Percentiles rank a stretch among this genome's conserved stretches.
Conservation (phyloP, 2,797 vertebrate species). For the Brachyrhaphis roseni region DNA sequence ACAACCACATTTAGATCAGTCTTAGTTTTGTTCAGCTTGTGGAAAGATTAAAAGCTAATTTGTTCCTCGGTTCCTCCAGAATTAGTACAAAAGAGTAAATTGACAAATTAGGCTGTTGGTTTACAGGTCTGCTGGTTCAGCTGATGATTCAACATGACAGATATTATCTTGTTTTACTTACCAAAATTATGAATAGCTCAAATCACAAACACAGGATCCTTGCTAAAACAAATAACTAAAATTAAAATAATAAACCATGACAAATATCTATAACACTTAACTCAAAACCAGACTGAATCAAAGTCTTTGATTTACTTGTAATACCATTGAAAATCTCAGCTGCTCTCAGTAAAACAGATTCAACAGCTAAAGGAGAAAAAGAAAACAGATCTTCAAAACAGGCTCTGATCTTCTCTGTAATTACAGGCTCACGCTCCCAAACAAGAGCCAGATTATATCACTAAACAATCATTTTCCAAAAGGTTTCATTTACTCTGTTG, state of each 20-base stretch:
- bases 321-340: neutral
- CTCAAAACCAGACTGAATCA: neutral
- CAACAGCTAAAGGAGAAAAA: conserved; percentile 27
- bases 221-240: neutral
- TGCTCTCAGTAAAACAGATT: conserved; percentile 7
- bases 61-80: neutral
- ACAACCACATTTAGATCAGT: neutral
- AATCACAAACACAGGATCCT: neutral
- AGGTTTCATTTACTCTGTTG: conserved; percentile 4
- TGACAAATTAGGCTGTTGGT: neutral
- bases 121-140: neutral
- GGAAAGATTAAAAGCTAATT: neutral
- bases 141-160: neutral
- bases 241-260: neutral
- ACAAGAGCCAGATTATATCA: conserved; percentile 5
- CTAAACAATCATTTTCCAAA: conserved; percentile 5
- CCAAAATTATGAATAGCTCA: neutral
- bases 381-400: conserved; percentile 10
- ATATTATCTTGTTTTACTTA: neutral
- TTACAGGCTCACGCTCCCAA: conserved; percentile 10
- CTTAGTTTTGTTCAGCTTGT: neutral
- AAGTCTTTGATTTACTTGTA: neutral
- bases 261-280: neutral
- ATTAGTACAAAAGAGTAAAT: neutral
- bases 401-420: conserved; percentile 14